Base-by-base conservation (phyloP, 1,140 invertebrate genomes). In the Eufriesea mexicana region DNA sequence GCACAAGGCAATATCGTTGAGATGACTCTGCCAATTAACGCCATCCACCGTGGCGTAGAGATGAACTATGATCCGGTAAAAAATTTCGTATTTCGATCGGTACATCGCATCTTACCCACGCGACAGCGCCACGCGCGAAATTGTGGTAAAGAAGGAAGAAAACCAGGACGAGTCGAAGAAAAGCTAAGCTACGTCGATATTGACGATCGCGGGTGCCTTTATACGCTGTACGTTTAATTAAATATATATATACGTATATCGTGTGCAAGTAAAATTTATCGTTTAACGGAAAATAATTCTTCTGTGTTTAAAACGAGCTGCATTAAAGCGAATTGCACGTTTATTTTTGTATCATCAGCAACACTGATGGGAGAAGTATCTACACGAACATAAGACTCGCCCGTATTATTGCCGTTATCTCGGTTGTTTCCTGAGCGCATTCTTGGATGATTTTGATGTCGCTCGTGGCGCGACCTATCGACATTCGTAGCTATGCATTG, bases 1-100 rank as follows among this genome's bases (percentile, higher is more conserved):
- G 49, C 57, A 66, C 73, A 42, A 66, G 75, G 54, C 68, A 74
- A 73, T 70, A 76, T 83, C 68, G 28, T 59, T 23, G 51, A 49
- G 64, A 86, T 73, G 59, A 86, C 61, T 59, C 68, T 49, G 59
- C 28, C 75, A 64, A 42, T 77, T 77, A 77, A 28, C 47, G 12
- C 42, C 47, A 25, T 77, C 62, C 25, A 25, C 47, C 62, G 5
- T 20, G 6, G 25, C 8, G 7, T 62, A 18, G 20, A 5, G 61
- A 74, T 6, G n/a, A 61, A 73, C 47, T 47, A 8, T 6, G 8
- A 14, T 45, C 28, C 14, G 5, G 0, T 23, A 16, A 57, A 28
- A 35, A 55, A 20, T 57, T 78, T 77, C 14, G 1, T 20, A 16
- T 5, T 61, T 25, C 10, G 9, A 61, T 25, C n/a, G n/a, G 25